Conservation (phyloP, 2,888 invertebrate species). For the Penaeus monodon region DNA sequence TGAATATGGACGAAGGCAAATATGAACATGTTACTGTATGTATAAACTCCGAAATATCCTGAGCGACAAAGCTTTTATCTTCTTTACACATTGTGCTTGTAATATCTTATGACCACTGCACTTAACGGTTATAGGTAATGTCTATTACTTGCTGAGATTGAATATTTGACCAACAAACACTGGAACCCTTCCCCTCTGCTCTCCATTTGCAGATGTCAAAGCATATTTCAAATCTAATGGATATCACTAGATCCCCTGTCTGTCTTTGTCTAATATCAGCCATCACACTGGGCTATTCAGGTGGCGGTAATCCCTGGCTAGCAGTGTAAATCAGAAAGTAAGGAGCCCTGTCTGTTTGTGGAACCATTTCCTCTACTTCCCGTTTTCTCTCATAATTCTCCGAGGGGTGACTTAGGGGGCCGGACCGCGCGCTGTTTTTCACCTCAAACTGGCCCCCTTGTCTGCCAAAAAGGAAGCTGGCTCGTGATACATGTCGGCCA, state of each 20-base stretch:
- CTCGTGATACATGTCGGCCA: slow-evolving; percentile 50
- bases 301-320: slow-evolving; percentile 34
- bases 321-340: slow-evolving; percentile 51
- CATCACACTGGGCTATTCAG: not conserved
- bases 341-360: slow-evolving; percentile 55
- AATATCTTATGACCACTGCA: too few relatives aligned
- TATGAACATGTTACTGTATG: too few relatives aligned
- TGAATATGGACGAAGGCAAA: too few relatives aligned
- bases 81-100: too few relatives aligned
- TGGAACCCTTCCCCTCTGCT: too few relatives aligned
- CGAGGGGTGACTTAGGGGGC: slow-evolving; percentile 47
- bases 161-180: too few relatives aligned
- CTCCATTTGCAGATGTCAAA: too few relatives aligned
- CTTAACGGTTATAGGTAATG: too few relatives aligned
- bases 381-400: slow-evolving; percentile 49
- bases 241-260: not conserved
- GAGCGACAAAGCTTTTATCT: too few relatives aligned
- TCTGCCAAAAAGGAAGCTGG: slow-evolving; percentile 54
- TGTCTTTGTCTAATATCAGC: not conserved
- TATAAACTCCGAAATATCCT: too few relatives aligned
- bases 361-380: slow-evolving; percentile 56
- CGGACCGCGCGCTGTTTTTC: slow-evolving; percentile 37
- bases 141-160: too few relatives aligned
- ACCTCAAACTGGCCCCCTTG: slow-evolving; percentile 23
- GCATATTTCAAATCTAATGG: too few relatives aligned